phyloP scores from a whole-genome alignment of 2,888 invertebrate genomes.

The Tuberolachnus salignus region DNA sequence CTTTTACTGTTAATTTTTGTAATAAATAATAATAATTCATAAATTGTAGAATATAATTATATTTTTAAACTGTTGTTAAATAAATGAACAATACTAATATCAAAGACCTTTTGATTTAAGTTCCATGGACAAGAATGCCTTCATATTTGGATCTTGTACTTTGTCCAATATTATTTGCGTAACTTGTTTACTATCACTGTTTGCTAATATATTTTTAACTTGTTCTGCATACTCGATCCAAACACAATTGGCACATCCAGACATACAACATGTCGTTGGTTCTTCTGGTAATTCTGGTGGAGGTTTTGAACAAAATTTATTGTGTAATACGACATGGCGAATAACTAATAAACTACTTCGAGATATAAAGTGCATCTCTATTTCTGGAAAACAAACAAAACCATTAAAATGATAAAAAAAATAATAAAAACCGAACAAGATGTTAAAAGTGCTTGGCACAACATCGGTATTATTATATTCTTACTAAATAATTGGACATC shows the following conservation, averaged over 20 bases:
- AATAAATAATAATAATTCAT: slow-evolving; percentile 12
- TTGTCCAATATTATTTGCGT: slow-evolving; percentile 75
- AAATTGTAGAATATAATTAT: slow-evolving; percentile 27
- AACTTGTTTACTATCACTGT: slow-evolving; percentile 72
- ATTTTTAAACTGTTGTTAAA: slow-evolving; percentile 23
- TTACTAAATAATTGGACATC: neutral
- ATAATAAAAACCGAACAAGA: neutral
- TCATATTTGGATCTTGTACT: slow-evolving; percentile 80
- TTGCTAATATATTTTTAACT: slow-evolving; percentile 71
- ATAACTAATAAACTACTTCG: neutral
- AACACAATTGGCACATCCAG: slow-evolving; percentile 91
- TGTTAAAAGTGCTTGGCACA: neutral
- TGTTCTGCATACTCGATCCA: slow-evolving; percentile 81
- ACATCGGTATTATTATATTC: too few relatives aligned
- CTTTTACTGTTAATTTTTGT: neutral
- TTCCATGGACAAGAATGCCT: slow-evolving; percentile 81
- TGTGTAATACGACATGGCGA: neutral
- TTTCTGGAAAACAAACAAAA: slow-evolving; percentile 5
- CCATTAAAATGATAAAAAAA: too few relatives aligned
- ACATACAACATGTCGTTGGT: slow-evolving; percentile 88
- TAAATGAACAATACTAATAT: slow-evolving; percentile 12
- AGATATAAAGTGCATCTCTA: neutral
- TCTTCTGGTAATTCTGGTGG: slow-evolving; percentile 66
- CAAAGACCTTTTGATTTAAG: slow-evolving; percentile 62
- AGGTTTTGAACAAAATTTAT: neutral